Base-by-base conservation (phyloP, 1,140 invertebrate species). In the Drosophila grimshawi region DNA sequence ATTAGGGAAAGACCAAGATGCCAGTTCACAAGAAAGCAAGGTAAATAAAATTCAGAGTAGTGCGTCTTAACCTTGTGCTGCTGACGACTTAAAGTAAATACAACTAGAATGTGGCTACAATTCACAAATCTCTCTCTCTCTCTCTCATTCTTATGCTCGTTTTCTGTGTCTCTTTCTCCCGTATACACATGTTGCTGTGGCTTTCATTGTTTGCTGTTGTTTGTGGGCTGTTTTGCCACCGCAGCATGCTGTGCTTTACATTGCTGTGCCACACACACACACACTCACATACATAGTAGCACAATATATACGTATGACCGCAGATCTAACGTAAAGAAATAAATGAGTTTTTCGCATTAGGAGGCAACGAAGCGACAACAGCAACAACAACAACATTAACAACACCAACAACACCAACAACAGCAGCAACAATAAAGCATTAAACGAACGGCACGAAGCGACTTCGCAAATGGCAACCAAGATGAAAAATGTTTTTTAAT, bases 401-500 rank as follows among this genome's bases (percentile, higher is more conserved):
- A 57, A 77, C 67, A 77, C n/a, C n/a, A n/a, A n/a, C 74, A 75
- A 43, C 67, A 48, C 4, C 64, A 68, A 11, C 64, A 57, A 77
- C 67, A 77, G 55, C 71, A 81, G 41, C 76, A 69, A 71, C 70
- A 68, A 83, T 63, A 85, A 78, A 78, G 72, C 76, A 61, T 52
- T 67, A 74, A 77, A 49, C 59, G 62, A 74, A 76, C 72, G 46
- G 66, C 62, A 63, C 68, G 69, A 78, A 61, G 56, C 80, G 81
- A 76, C 51, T 68, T 76, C 78, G 78, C 66, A 82, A 86, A 82
- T 82, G 82, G 76, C 72, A 88, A 76, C 65, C 81, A 80, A 89
- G 83, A 91, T 91, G 81, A 91, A 91, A 91, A 92, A 92, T 92
- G 86, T 88, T 90, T 91, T 91, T 92, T 92, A 92, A 92, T 92